A percentile compares a stretch with the other conserved stretches of the same genome.
Evolutionary conservation across 1,140 invertebrate species (phyloP).

Genomic region (Drosophila novamexicana): DNA sequence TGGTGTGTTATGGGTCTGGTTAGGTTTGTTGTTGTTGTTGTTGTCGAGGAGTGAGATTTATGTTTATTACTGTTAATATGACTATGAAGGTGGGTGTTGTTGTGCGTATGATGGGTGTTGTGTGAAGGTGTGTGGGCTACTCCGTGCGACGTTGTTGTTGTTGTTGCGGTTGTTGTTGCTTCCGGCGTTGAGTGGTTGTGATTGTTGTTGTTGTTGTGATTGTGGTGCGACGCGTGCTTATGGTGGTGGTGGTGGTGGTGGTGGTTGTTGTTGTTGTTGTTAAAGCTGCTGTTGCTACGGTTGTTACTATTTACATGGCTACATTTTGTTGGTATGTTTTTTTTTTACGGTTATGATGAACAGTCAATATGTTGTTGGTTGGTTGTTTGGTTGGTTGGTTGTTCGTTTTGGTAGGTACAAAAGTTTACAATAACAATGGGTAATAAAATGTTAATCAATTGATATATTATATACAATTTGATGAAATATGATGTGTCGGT

Average conservation of each 20-base stretch:
- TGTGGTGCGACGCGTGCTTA: slow-evolving; percentile 62
- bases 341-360: slow-evolving; percentile 58
- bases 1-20: slow-evolving; percentile 47
- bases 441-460: slow-evolving; percentile 78
- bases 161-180: slow-evolving; percentile 39
- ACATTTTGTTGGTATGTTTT: slow-evolving; percentile 47
- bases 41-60: slow-evolving; percentile 52
- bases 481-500: slow-evolving; percentile 51
- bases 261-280: slow-evolving; percentile 57
- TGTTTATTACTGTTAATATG: slow-evolving; percentile 68
- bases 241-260: slow-evolving; percentile 37
- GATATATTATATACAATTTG: slow-evolving; percentile 73
- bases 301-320: slow-evolving; percentile 83
- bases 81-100: slow-evolving; percentile 34
- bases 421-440: slow-evolving; percentile 78
- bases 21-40: slow-evolving; percentile 29
- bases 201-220: slow-evolving; percentile 65
- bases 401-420: slow-evolving; percentile 62
- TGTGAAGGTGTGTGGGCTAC: slow-evolving; percentile 45
- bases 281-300: slow-evolving; percentile 71
- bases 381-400: slow-evolving; percentile 32
- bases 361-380: slow-evolving; percentile 70
- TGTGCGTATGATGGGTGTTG: slow-evolving; percentile 49
- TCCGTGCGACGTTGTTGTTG: slow-evolving; percentile 67
- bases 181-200: slow-evolving; percentile 56